Conservation (phyloP, 1,140 invertebrate genomes). For the Drosophila rhopaloa region DNA sequence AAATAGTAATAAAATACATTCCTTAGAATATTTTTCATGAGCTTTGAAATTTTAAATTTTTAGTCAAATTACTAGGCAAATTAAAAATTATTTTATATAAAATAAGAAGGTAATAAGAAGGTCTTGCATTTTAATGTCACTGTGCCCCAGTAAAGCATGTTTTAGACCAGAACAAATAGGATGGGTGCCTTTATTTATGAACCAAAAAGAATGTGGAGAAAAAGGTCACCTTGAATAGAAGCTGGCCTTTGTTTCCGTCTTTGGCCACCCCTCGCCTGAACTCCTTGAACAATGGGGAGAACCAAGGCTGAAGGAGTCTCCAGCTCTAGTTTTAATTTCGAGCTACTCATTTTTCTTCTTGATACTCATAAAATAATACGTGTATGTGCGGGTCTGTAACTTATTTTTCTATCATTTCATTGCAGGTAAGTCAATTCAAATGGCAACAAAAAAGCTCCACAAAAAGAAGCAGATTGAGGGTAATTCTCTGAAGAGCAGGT, state of each 20-base stretch:
- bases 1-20: too few species aligned
- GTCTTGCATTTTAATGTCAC: too few species aligned
- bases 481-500: constrained; percentile 34
- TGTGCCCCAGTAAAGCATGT: neutral
- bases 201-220: neutral
- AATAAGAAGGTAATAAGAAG: too few species aligned
- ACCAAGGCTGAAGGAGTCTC: constrained; percentile 1
- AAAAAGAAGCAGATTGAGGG: constrained; percentile 48
- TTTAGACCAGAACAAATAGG: neutral
- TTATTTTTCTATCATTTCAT: constrained; percentile 76
- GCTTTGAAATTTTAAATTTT: too few species aligned
- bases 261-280: neutral
- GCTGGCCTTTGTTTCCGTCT: constrained; percentile 20
- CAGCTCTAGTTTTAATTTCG: constrained; percentile 39
- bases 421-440: constrained; percentile 75
- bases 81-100: too few species aligned
- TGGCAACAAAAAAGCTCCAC: constrained; percentile 34
- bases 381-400: constrained; percentile 23
- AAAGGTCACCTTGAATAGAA: constrained; percentile 31
- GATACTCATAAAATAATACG: constrained; percentile 60
- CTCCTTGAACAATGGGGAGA: constrained; percentile 1
- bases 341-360: constrained; percentile 12
- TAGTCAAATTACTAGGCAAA: too few species aligned
- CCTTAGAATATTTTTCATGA: too few species aligned
- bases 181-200: neutral